These are phyloP conservation scores for Drosophila quadrilineata DNA, from an alignment of 1,140 invertebrate genomes.

Conservation along the genomic window DNA sequence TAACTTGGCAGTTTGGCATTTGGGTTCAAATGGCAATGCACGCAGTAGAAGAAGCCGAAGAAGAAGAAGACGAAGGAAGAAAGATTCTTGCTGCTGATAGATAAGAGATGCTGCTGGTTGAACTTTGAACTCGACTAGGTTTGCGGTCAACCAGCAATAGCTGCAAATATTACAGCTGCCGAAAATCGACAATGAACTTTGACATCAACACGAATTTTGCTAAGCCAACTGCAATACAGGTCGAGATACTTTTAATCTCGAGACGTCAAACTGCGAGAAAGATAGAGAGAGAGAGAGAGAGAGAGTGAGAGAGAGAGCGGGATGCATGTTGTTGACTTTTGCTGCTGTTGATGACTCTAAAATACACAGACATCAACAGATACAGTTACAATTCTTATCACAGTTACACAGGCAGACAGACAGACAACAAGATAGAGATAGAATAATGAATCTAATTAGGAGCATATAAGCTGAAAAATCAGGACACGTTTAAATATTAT, in stretches of 20 bases:
- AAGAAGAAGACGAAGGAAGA: not conserved
- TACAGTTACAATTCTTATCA: slow-evolving; percentile 29
- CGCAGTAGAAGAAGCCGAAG: slow-evolving; percentile 40
- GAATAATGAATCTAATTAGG: slow-evolving; percentile 5
- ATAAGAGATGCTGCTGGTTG: slow-evolving; percentile 53
- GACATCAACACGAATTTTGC: not conserved
- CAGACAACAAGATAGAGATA: slow-evolving; percentile 27
- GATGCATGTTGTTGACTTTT: slow-evolving; percentile 5
- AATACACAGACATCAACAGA: no score
- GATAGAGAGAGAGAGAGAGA: no score
- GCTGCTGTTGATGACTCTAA: slow-evolving; percentile 18
- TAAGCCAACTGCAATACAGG: not conserved
- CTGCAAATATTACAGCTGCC: slow-evolving; percentile 52
- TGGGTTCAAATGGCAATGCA: slow-evolving; percentile 68
- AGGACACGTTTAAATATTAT: no score
- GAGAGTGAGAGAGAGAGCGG: no score
- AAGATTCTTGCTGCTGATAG: slow-evolving; percentile 30
- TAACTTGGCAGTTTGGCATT: slow-evolving; percentile 1
- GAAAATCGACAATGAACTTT: slow-evolving; percentile 37
- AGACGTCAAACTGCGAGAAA: no score
- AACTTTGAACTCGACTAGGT: slow-evolving; percentile 59
- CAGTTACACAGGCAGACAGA: slow-evolving; percentile 25
- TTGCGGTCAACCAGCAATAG: slow-evolving; percentile 40
- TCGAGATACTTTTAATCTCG: not conserved
- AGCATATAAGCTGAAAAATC: slow-evolving; percentile 28